Percentiles rank a stretch among this genome's conserved stretches.
phyloP scores from a whole-genome alignment of 2,113 vertebrate species.

The Crotalus horridus region DNA sequence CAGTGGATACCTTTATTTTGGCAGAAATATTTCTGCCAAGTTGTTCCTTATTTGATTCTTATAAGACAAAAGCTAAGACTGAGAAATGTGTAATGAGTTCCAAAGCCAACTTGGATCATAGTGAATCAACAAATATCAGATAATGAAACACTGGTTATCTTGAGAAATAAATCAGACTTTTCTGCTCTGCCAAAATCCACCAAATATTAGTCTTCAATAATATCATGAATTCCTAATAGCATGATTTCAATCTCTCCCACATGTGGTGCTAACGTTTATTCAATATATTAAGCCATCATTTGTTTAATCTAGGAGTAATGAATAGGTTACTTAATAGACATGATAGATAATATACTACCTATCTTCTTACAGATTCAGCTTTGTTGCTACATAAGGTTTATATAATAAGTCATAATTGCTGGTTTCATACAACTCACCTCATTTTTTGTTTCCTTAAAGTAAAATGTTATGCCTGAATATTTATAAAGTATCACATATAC shows the following conservation, averaged over 20 bases:
- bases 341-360: not conserved
- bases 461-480: not conserved
- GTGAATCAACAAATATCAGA: not conserved
- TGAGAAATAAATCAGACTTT: not conserved
- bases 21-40: not conserved
- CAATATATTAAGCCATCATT: not conserved
- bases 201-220: constrained; percentile 9
- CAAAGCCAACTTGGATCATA: not conserved
- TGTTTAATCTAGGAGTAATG: not conserved
- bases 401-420: not conserved
- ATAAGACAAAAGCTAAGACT: not conserved
- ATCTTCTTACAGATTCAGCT: not conserved
- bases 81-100: not conserved
- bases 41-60: not conserved
- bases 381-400: not conserved
- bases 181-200: constrained; percentile 7
- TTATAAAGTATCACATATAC: not conserved
- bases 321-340: not conserved
- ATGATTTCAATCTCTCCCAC: not conserved
- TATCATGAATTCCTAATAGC: not conserved
- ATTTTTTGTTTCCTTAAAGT: not conserved
- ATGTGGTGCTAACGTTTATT: not conserved
- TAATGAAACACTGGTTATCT: not conserved
- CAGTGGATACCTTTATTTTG: not conserved
- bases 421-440: not conserved